A percentile compares a stretch with the other conserved stretches of the same genome.
phyloP scores from a whole-genome alignment of 2,797 vertebrate species.

The Triplophysa bombifrons region DNA sequence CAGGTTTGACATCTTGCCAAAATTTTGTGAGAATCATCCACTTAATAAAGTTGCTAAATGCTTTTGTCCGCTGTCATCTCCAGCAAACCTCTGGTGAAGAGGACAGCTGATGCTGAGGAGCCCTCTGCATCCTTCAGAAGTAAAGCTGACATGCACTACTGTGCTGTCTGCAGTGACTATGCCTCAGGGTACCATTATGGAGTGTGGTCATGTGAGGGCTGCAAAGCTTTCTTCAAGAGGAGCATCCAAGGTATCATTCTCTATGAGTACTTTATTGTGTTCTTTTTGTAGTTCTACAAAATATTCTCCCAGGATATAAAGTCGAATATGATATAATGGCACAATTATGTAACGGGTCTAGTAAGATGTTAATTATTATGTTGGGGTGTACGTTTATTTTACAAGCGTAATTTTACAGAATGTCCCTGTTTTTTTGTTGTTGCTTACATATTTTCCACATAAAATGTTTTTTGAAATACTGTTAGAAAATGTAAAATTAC shows the following conservation, averaged over 20 bases:
- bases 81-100: constrained; percentile 68
- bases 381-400: no score
- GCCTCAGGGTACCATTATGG: constrained; percentile 98
- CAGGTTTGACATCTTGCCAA: no score
- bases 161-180: constrained; percentile 94
- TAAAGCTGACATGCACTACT: constrained; percentile 90
- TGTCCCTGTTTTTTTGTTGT: no score
- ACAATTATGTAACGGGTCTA: no score
- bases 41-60: not conserved
- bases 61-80: constrained; percentile 30
- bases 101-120: constrained; percentile 69
- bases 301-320: not conserved
- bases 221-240: constrained; percentile 99
- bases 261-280: not conserved
- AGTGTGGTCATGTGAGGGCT: constrained; percentile 98
- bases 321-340: not conserved
- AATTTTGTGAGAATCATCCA: no score
- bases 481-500: no score
- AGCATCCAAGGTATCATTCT: constrained; percentile 92
- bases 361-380: not conserved
- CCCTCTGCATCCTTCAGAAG: constrained; percentile 70
- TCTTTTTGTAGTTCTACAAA: not conserved
- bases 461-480: no score
- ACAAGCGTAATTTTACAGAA: no score
- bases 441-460: no score